Evolutionary conservation across 1,140 invertebrate species (phyloP).

Genomic region (Heliconius melpomene): DNA sequence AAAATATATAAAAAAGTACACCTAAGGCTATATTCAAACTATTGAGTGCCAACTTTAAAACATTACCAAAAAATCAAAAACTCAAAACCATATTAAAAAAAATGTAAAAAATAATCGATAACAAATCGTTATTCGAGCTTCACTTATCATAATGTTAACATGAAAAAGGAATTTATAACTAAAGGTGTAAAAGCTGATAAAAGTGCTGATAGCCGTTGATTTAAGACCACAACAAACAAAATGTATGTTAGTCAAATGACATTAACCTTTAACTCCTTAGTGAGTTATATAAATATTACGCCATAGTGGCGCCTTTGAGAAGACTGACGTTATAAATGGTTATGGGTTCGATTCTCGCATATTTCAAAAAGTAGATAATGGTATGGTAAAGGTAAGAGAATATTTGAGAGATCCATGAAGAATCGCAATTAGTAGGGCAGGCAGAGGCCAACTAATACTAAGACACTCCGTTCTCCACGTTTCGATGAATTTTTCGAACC

Average conservation of each 20-base stretch:
- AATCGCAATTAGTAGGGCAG: too few species aligned
- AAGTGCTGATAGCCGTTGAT: slow-evolving; percentile 38
- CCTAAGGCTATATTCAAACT: background rate
- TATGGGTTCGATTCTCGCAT: background rate
- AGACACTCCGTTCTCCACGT: too few species aligned
- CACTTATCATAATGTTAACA: slow-evolving; percentile 35
- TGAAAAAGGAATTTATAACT: slow-evolving; percentile 42
- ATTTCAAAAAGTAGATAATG: background rate
- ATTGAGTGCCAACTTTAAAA: background rate
- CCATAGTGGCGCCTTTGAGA: background rate
- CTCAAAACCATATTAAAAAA: slow-evolving; percentile 8
- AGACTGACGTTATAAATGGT: background rate
- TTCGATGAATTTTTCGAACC: too few species aligned
- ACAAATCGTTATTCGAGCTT: slow-evolving; percentile 35
- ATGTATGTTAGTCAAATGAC: slow-evolving; percentile 34
- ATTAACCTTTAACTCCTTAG: slow-evolving; percentile 5
- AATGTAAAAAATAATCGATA: slow-evolving; percentile 27
- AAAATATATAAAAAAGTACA: too few species aligned
- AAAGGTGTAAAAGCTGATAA: slow-evolving; percentile 47
- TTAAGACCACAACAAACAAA: slow-evolving; percentile 47
- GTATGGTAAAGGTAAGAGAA: too few species aligned
- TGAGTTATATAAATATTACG: background rate
- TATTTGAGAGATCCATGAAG: too few species aligned
- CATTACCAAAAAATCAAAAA: background rate
- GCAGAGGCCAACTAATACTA: too few species aligned